phyloP scores from a whole-genome alignment of 2,888 invertebrate species.

The Napeogenes inachia region DNA sequence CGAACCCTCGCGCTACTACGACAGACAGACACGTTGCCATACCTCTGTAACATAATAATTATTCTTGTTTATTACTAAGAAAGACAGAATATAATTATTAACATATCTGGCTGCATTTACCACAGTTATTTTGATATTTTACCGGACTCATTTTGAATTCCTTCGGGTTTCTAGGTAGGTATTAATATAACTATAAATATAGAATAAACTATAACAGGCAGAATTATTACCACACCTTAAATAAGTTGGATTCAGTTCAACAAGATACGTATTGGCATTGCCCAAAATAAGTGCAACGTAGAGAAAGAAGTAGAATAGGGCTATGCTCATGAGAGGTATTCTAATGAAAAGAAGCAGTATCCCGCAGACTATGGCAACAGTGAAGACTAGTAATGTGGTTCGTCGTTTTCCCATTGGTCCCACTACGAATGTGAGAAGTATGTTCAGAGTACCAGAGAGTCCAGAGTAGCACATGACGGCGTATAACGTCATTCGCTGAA shows the following conservation, averaged over 20 bases:
- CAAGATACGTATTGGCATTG: slow-evolving; percentile 59
- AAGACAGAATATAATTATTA: too few relatives aligned
- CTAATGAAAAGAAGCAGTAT: slow-evolving; percentile 47
- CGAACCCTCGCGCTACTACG: slow-evolving; percentile 61
- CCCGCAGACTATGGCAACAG: slow-evolving; percentile 43
- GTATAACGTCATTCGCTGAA: slow-evolving; percentile 53
- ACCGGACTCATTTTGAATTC: too few relatives aligned
- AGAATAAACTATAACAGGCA: too few relatives aligned
- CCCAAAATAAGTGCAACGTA: slow-evolving; percentile 58
- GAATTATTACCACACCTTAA: slow-evolving; percentile 45
- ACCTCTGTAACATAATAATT: slow-evolving; percentile 42
- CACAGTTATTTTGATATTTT: too few relatives aligned
- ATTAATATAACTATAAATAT: too few relatives aligned
- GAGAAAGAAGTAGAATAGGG: slow-evolving; percentile 54
- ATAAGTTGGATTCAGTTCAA: slow-evolving; percentile 64
- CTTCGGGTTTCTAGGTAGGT: too few relatives aligned
- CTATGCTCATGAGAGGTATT: slow-evolving; percentile 53
- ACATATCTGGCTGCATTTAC: too few relatives aligned
- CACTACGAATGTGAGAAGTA: slow-evolving; percentile 54
- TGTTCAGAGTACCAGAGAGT: slow-evolving; percentile 40
- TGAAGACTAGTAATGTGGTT: slow-evolving; percentile 49
- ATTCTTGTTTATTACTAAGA: not conserved
- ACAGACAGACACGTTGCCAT: slow-evolving; percentile 66
- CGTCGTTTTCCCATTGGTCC: slow-evolving; percentile 50
- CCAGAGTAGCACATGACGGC: slow-evolving; percentile 60